Evolutionary conservation across 2,888 invertebrate species (phyloP), one percentile per base, ranked within the genome.

Genomic region (Girardia tigrina): DNA sequence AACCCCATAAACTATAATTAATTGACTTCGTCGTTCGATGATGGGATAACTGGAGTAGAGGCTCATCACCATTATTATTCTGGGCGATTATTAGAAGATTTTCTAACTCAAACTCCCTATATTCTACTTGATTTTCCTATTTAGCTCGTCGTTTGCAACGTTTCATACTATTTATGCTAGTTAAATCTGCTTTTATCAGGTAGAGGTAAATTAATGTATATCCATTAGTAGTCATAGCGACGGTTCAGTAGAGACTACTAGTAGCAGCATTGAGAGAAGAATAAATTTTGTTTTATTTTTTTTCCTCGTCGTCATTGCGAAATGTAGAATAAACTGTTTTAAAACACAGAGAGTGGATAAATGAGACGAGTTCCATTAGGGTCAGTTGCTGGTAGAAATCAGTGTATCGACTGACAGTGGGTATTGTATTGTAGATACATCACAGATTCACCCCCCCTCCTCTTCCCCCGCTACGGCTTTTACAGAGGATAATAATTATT

Each of bases 21-120:
- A 56, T 56, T 56, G 56, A 56, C 56, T n/a, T 56, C 56, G 56
- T 56, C 23, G 23, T 56, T 56, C 56, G 23, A 56, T 23, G 56
- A 56, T 56, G 56, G 23, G 56, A 56, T 56, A 56, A 56, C 56
- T 56, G 56, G 56, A 56, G 56, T 56, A 56, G 8, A 36, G 36
- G 56, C 23, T 56, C n/a, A 56, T 56, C 23, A 56, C 4, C 56
- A n/a, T 56, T 56, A 56, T 56, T 56, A n/a, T n/a, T 56, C 23
- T n/a, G 56, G 56, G 56, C 56, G 56, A 56, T 56, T 56, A 56
- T 56, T 56, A 56, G 56, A 56, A 56, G 56, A 56, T 56, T 56
- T 56, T 56, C 56, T 56, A 56, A 16, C 56, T 56, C 56, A 56
- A 56, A 56, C 56, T 56, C 56, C 56, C 56, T 56, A 56, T 56